These are phyloP conservation scores for Ptychoptera albimana DNA, from an alignment of 2,888 invertebrate genomes.

Conservation along the genomic window DNA sequence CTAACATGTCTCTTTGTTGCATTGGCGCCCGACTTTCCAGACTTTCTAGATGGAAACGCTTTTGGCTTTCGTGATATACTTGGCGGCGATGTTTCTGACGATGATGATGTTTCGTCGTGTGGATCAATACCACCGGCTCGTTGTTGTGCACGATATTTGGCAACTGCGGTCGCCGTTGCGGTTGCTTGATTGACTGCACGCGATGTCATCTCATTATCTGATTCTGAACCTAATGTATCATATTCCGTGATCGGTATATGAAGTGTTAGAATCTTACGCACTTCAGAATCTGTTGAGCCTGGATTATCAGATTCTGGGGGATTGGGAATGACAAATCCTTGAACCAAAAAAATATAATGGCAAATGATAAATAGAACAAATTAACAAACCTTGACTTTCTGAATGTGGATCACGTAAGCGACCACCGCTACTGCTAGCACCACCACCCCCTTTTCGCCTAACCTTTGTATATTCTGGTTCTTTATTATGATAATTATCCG, in stretches of 20 bases:
- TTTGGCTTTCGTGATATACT: conserved; percentile 52
- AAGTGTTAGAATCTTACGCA: conserved; percentile 82
- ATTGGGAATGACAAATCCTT: background rate
- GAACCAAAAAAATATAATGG: background rate
- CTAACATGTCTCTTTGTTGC: conserved; percentile 54
- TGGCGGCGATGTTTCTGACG: conserved; percentile 59
- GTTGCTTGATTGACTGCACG: conserved; percentile 33
- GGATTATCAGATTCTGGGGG: conserved; percentile 76
- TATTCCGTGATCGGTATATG: conserved; percentile 89
- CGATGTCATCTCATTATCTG: conserved; percentile 62
- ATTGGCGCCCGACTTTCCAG: conserved; percentile 12
- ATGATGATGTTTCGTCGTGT: conserved; percentile 62
- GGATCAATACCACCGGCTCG: conserved; percentile 34
- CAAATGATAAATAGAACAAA: background rate
- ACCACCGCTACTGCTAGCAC: conserved; percentile 65
- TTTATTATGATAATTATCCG: conserved; percentile 44
- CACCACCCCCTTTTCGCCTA: conserved; percentile 65
- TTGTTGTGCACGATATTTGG: conserved; percentile 30
- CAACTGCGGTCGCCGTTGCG: conserved; percentile 4
- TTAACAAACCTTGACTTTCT: conserved; percentile 58
- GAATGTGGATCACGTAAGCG: conserved; percentile 65
- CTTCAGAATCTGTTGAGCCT: conserved; percentile 89
- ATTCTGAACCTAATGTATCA: conserved; percentile 66
- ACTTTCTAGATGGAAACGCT: conserved; percentile 30
- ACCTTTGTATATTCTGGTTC: conserved; percentile 74